Conservation (phyloP, 2,797 vertebrate species). For the Leptodactylus fallax region DNA sequence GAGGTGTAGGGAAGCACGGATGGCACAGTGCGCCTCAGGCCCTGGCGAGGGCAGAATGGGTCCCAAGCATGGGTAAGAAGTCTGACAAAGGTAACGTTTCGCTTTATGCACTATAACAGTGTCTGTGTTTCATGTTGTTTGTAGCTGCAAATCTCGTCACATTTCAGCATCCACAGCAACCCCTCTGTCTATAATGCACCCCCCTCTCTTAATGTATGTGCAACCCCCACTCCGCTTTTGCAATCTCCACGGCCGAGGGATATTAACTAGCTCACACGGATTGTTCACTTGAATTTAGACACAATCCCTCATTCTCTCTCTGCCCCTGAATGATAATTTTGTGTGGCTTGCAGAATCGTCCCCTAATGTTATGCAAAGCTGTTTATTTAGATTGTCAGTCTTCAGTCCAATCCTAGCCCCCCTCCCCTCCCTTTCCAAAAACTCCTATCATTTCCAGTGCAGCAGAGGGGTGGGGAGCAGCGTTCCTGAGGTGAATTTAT, state of each 20-base stretch:
- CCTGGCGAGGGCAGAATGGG: too few species aligned
- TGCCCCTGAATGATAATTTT: constrained; percentile 50
- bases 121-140: background rate
- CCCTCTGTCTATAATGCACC: background rate
- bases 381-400: constrained; percentile 55
- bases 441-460: constrained; percentile 16
- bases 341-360: constrained; percentile 30
- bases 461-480: constrained; percentile 16
- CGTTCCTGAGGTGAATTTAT: constrained; percentile 35
- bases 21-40: background rate
- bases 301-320: constrained; percentile 42
- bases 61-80: background rate
- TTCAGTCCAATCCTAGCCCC: constrained; percentile 29
- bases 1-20: background rate
- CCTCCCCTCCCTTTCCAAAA: background rate
- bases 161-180: background rate
- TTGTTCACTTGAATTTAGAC: constrained; percentile 33
- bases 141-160: background rate
- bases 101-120: background rate
- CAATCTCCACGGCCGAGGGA: constrained; percentile 11
- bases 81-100: background rate
- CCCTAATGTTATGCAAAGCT: constrained; percentile 61
- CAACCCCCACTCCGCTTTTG: background rate
- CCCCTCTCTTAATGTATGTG: constrained; percentile 20
- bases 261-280: constrained; percentile 23